Conservation (phyloP, 2,888 invertebrate genomes). For the Luperina testacea region DNA sequence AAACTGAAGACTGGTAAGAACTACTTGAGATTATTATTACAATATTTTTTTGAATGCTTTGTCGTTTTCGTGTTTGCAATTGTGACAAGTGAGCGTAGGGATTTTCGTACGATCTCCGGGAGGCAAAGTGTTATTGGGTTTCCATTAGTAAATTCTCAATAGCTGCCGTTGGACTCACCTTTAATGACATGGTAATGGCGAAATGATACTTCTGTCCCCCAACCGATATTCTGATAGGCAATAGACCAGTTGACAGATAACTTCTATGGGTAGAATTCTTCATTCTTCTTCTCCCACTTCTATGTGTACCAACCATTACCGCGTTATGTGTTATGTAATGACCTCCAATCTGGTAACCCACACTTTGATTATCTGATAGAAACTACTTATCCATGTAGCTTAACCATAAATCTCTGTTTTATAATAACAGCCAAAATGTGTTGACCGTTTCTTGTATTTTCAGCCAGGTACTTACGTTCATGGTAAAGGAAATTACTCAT, state of each 20-base stretch:
- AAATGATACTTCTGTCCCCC: background rate
- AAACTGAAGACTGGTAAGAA: constrained; percentile 65
- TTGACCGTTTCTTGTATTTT: background rate
- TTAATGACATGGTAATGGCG: background rate
- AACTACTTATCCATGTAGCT: background rate
- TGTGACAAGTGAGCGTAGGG: background rate
- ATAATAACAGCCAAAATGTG: background rate
- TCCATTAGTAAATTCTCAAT: background rate
- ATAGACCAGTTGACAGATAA: background rate
- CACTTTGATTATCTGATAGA: background rate
- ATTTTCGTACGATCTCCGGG: too few relatives aligned
- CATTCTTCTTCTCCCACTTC: background rate
- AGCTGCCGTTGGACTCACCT: background rate
- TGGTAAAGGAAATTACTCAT: background rate
- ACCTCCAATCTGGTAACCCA: background rate
- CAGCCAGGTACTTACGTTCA: background rate
- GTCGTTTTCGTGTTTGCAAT: background rate
- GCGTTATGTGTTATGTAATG: background rate
- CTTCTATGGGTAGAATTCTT: too few relatives aligned
- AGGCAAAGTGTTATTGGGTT: background rate
- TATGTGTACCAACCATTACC: background rate
- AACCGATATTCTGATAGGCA: background rate
- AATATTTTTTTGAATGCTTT: background rate
- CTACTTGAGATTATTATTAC: background rate
- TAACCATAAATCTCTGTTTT: background rate